Percentiles rank a stretch among this genome's conserved stretches.
Evolutionary conservation across 1,140 invertebrate species (phyloP).

Genomic region (Coptotermes formosanus): DNA sequence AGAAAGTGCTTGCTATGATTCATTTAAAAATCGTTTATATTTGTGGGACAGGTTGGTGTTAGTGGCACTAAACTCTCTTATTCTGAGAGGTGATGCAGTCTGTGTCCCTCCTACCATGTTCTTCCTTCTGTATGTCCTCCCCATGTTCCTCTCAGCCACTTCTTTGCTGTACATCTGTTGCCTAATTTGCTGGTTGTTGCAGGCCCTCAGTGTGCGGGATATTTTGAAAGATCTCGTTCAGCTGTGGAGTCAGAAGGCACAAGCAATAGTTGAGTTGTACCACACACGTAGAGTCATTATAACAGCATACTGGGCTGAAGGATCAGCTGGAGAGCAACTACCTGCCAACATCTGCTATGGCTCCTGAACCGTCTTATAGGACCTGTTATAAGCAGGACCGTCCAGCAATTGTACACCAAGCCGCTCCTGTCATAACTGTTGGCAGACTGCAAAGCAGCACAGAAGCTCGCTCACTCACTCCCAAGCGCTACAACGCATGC

Average conservation of each 20-base stretch:
- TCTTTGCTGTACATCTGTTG: neutral
- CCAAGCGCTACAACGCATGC: no score
- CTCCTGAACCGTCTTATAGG: constrained; percentile 63
- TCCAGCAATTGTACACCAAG: constrained; percentile 63
- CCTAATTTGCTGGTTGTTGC: constrained; percentile 30
- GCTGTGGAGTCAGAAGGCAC: constrained; percentile 82
- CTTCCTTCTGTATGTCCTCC: no score
- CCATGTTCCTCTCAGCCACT: no score
- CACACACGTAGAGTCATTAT: constrained; percentile 68
- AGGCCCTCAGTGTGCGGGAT: constrained; percentile 74
- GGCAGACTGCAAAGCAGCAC: neutral
- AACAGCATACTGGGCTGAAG: constrained; percentile 54
- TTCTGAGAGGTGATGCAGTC: no score
- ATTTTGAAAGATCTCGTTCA: constrained; percentile 86
- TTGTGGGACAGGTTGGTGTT: no score
- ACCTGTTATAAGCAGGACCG: constrained; percentile 63
- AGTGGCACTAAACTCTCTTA: no score
- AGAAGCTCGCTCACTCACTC: no score
- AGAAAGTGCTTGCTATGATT: no score
- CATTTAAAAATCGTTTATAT: no score
- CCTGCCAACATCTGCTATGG: constrained; percentile 65
- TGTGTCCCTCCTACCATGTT: no score
- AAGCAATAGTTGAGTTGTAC: constrained; percentile 74
- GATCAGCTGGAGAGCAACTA: constrained; percentile 52
- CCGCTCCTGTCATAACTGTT: neutral